Percentiles rank a stretch among this genome's conserved stretches.
These are phyloP conservation scores for Gadopsis marmoratus DNA, from an alignment of 2,797 vertebrate species.

Conservation along the genomic window DNA sequence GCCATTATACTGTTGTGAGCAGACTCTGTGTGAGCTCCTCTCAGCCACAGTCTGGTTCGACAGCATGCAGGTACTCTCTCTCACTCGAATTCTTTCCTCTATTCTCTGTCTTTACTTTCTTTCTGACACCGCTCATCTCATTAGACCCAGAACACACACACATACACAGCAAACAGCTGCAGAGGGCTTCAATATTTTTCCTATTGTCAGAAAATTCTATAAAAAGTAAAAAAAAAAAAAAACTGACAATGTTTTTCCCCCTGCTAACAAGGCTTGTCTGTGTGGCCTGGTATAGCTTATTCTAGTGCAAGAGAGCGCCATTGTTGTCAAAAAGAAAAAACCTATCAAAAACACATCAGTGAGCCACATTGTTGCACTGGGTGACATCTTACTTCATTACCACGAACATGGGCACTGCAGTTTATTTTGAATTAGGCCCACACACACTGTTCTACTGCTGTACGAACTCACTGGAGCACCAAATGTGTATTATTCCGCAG, in stretches of 20 bases:
- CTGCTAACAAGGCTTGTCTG: conserved; percentile 6
- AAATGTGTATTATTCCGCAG: conserved; percentile 1
- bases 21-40: conserved; percentile 58
- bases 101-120: conserved; percentile 58
- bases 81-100: conserved; percentile 37
- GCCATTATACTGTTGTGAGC: conserved; percentile 69
- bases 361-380: conserved; percentile 6
- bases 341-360: conserved; percentile 25
- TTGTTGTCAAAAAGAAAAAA: conserved; percentile 21
- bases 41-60: conserved; percentile 59
- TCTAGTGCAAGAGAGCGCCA: conserved; percentile 9
- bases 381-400: conserved; percentile 27
- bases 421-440: conserved; percentile 24
- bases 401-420: conserved; percentile 26
- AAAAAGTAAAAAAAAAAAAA: background rate
- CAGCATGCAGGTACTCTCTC: conserved; percentile 60
- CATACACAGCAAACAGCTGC: conserved; percentile 11
- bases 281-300: conserved; percentile 1
- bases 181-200: conserved; percentile 11
- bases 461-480: background rate
- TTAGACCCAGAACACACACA: conserved; percentile 25
- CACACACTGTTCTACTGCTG: background rate
- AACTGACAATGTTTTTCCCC: background rate
- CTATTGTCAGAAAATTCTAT: conserved; percentile 2
- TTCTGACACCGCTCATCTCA: conserved; percentile 31